These are phyloP conservation scores for Opisthocomus hoazin DNA, from an alignment of 2,113 vertebrate genomes.

Conservation along the genomic window DNA sequence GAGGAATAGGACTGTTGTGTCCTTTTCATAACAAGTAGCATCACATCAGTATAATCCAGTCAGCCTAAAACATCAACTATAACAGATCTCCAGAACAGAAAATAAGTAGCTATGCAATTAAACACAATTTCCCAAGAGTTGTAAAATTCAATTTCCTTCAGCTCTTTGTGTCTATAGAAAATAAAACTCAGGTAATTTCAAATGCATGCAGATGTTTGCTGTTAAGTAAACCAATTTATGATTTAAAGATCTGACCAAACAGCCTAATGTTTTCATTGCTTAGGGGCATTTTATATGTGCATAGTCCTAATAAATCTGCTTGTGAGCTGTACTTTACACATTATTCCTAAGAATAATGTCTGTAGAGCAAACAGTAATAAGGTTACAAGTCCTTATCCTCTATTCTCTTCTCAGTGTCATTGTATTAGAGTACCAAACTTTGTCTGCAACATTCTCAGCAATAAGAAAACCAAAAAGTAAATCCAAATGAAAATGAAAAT, in stretches of 20 bases:
- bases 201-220: neutral
- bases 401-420: neutral
- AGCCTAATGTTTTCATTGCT: neutral
- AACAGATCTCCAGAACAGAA: neutral
- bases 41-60: neutral
- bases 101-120: slow-evolving; percentile 32
- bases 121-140: neutral
- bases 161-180: neutral
- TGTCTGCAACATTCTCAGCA: neutral
- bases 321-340: neutral
- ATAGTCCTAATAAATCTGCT: neutral
- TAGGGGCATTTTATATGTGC: neutral
- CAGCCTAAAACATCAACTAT: neutral
- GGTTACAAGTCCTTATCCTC: neutral
- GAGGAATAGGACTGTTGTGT: neutral
- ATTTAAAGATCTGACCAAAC: neutral
- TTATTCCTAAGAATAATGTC: neutral
- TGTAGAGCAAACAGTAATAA: neutral
- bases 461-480: neutral
- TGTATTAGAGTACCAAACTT: neutral
- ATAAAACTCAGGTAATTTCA: slow-evolving; percentile 11
- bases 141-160: neutral
- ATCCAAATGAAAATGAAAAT: neutral
- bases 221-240: slow-evolving; percentile 32
- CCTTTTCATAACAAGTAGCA: neutral